Evolutionary conservation across 2,113 vertebrate species (phyloP), one percentile per base, ranked within the genome.

Genomic region (Ciconia boyciana): DNA sequence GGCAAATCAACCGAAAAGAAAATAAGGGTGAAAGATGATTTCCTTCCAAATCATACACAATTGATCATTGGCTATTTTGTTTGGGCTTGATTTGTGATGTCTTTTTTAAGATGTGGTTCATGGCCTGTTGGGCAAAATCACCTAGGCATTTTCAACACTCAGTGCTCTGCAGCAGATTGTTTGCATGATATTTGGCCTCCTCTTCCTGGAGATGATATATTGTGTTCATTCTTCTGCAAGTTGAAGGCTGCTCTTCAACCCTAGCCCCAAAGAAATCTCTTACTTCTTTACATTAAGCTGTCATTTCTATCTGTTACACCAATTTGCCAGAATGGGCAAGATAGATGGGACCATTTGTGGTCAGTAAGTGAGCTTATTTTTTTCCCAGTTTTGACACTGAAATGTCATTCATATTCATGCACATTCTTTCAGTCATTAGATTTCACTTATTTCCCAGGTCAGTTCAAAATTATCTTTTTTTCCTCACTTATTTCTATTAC

Each of bases 251-350:
- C 7, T 85, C 10, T 79, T 88, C 41, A 64, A 7, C 11, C 32
- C 6, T 28, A 71, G 26, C 7, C 68, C 7, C 29, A 34, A 85
- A 75, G 4, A 43, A 62, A 68, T 66, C 16, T 49, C 24, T 70
- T 76, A 9, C 20, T 85, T 77, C 31, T 62, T 71, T 58, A 44
- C 14, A 39, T 55, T 64, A n/a, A 72, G 10, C 2, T 83, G 24
- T 48, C 14, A 46, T 79, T 79, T 52, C 16, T 49, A 41, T 4
- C 5, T 0, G 2, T 71, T 76, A 58, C 7, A 58, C 10, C 17
- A 54, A 9, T 66, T 74, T 70, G 1, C 36, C 25, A 68, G 24
- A 64, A 58, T 9, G 5, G 11, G 2, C 0, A 2, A 79, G 61
- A 34, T 5, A 43, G 32, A 36, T 66, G 3, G n/a, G 24, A 32